These are phyloP conservation scores for Tineola bisselliella DNA, from an alignment of 2,888 invertebrate genomes.

Conservation along the genomic window DNA sequence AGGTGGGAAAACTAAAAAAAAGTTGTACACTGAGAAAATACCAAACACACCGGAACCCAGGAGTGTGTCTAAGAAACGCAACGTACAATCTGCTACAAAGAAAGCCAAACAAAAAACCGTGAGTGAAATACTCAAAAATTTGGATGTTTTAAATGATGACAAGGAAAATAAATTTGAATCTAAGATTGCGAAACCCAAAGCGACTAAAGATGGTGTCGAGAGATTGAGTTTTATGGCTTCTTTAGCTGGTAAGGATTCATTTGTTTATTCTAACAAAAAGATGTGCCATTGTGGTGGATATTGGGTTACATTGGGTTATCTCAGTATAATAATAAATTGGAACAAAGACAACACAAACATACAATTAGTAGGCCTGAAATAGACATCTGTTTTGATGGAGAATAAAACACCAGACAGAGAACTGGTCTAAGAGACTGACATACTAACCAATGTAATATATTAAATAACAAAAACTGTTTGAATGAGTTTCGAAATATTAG, in stretches of 20 bases:
- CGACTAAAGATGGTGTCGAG: slow-evolving; percentile 17
- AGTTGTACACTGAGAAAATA: slow-evolving; percentile 46
- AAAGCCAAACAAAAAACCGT: slow-evolving; percentile 44
- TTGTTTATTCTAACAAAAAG: too few relatives aligned
- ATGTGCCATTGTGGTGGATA: too few relatives aligned
- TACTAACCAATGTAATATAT: too few relatives aligned
- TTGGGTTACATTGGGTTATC: too few relatives aligned
- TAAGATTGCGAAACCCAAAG: not conserved
- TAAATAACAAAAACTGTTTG: too few relatives aligned
- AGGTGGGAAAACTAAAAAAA: slow-evolving; percentile 45
- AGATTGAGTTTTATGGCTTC: slow-evolving; percentile 64
- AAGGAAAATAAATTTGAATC: not conserved
- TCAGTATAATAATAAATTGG: too few relatives aligned
- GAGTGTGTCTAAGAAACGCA: slow-evolving; percentile 21
- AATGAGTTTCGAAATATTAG: too few relatives aligned
- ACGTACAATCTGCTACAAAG: slow-evolving; percentile 38
- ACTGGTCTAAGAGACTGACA: too few relatives aligned
- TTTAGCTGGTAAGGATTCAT: slow-evolving; percentile 51
- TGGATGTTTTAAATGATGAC: slow-evolving; percentile 22
- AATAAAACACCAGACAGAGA: too few relatives aligned
- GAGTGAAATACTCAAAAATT: slow-evolving; percentile 41
- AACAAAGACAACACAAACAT: too few relatives aligned
- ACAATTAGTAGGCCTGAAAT: too few relatives aligned
- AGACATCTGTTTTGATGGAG: too few relatives aligned
- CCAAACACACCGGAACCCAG: slow-evolving; percentile 42